Percentiles rank a stretch among this genome's conserved stretches.
Conservation (phyloP, 1,140 invertebrate genomes). For the Neodiprion virginianus region DNA sequence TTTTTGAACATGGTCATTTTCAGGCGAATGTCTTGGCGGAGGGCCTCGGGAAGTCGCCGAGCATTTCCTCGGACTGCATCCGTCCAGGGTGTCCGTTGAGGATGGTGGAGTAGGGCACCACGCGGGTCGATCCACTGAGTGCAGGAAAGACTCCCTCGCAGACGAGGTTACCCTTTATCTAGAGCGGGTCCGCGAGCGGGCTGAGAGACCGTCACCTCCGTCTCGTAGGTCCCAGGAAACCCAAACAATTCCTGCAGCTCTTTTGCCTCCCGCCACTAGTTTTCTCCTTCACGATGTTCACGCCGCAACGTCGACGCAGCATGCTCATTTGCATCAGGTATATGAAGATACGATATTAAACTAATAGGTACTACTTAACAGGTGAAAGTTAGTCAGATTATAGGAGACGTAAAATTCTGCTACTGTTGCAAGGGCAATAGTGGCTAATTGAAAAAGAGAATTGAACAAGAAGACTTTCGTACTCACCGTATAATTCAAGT, state of each 20-base stretch:
- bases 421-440: no score
- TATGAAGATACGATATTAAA: no score
- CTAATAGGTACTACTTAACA: no score
- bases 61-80: slow-evolving; percentile 84
- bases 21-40: slow-evolving; percentile 78
- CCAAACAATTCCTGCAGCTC: slow-evolving; percentile 53
- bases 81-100: slow-evolving; percentile 75
- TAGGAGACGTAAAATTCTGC: no score
- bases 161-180: slow-evolving; percentile 49
- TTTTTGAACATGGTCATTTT: neutral
- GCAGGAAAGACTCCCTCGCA: slow-evolving; percentile 51
- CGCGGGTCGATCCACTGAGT: slow-evolving; percentile 22
- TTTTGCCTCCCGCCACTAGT: slow-evolving; percentile 48
- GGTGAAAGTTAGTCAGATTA: no score
- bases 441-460: no score
- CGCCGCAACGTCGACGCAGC: slow-evolving; percentile 43
- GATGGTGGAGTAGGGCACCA: slow-evolving; percentile 52
- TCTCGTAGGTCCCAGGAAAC: slow-evolving; percentile 58
- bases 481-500: no score
- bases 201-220: slow-evolving; percentile 49
- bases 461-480: no score
- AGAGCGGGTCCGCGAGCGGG: slow-evolving; percentile 54
- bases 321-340: slow-evolving; percentile 56
- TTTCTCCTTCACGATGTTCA: slow-evolving; percentile 56
- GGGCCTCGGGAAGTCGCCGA: slow-evolving; percentile 78